Evolutionary conservation across 1,140 invertebrate genomes (phyloP).

Genomic region (Drosophila nigromelanica): DNA sequence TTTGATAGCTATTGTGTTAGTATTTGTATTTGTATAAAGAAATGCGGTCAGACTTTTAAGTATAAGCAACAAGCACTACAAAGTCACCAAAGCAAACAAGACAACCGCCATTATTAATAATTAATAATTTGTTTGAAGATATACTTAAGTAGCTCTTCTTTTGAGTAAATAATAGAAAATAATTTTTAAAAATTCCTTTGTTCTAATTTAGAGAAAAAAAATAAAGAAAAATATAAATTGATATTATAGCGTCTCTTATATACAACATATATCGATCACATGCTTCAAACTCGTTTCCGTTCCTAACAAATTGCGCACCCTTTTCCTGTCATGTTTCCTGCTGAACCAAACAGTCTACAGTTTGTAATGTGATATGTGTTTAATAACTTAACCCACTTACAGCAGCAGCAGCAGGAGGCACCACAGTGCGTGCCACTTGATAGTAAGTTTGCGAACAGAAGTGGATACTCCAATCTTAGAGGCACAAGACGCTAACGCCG

Average conservation of each 20-base stretch:
- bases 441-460: conserved; percentile 4
- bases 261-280: neutral
- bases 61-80: too few species aligned
- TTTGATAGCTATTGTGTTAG: too few species aligned
- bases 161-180: too few species aligned
- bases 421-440: conserved; percentile 30
- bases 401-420: neutral
- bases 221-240: too few species aligned
- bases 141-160: too few species aligned
- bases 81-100: too few species aligned
- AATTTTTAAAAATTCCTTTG: too few species aligned
- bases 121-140: too few species aligned
- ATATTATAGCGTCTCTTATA: neutral
- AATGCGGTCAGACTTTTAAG: too few species aligned
- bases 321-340: neutral
- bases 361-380: conserved; percentile 13
- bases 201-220: too few species aligned
- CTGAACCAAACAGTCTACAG: neutral
- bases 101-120: too few species aligned
- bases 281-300: neutral
- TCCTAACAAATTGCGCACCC: neutral
- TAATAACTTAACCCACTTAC: conserved; percentile 43
- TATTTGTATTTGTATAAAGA: too few species aligned
- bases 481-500: conserved; percentile 23
- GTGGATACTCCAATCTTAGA: conserved; percentile 22